Conservation (phyloP, 2,113 vertebrate species). For the Centropus unirufus region DNA sequence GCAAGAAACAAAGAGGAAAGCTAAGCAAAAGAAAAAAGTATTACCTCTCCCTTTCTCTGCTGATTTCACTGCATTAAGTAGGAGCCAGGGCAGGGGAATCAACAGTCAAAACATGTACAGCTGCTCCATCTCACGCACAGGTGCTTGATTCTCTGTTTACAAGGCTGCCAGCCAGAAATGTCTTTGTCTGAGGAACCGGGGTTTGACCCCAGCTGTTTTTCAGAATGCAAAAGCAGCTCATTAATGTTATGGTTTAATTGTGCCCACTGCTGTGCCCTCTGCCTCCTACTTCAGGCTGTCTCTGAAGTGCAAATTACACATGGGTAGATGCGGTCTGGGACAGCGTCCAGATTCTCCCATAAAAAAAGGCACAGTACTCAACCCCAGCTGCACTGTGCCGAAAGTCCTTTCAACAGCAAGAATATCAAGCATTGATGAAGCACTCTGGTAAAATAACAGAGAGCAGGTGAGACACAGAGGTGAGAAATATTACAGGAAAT, state of each 20-base stretch:
- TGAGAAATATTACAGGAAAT: not conserved
- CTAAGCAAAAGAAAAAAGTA: not conserved
- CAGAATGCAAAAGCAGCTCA: not conserved
- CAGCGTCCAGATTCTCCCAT: not conserved
- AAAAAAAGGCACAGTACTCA: not conserved
- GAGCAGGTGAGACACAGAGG: not conserved
- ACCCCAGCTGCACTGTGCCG: not conserved
- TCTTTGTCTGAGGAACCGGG: not conserved
- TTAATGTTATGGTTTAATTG: not conserved
- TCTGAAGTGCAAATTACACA: not conserved
- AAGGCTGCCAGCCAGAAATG: not conserved
- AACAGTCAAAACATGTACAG: not conserved
- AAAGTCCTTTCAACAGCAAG: not conserved
- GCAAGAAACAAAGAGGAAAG: not conserved
- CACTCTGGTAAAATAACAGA: not conserved
- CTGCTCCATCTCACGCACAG: conserved; percentile 1
- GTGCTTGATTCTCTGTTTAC: not conserved
- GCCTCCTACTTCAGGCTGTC: not conserved
- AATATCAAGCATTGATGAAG: not conserved
- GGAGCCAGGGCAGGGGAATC: not conserved
- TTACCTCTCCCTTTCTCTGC: not conserved
- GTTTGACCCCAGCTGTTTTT: conserved; percentile 4
- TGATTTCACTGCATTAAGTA: not conserved
- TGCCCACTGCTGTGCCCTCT: not conserved
- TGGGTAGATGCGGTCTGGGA: not conserved